Percentiles rank a stretch among this genome's conserved stretches.
Conservation (phyloP, 2,113 vertebrate genomes). For the Calonectris borealis region DNA sequence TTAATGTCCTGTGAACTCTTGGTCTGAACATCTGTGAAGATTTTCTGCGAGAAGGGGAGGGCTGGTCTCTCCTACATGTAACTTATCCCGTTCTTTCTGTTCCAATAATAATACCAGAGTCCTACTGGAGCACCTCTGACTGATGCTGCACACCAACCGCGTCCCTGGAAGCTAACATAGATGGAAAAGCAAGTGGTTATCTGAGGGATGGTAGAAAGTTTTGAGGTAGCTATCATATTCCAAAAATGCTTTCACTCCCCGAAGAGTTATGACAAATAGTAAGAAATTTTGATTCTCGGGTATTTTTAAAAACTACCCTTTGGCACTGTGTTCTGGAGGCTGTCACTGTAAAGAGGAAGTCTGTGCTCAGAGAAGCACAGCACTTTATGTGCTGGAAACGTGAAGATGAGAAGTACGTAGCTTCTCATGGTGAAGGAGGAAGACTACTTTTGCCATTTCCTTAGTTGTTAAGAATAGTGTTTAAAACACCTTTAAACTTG, state of each 20-base stretch:
- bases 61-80: rapidly evolving
- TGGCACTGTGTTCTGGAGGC: too few relatives aligned
- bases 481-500: neutral
- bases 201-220: neutral
- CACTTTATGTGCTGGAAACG: too few relatives aligned
- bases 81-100: neutral
- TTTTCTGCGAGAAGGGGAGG: neutral
- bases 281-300: neutral
- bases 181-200: neutral
- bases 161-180: neutral
- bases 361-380: neutral
- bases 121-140: neutral
- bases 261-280: rapidly evolving
- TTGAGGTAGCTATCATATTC: rapidly evolving
- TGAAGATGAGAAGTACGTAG: rapidly evolving
- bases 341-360: neutral
- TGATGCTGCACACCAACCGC: neutral
- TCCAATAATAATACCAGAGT: rapidly evolving
- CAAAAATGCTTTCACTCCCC: neutral
- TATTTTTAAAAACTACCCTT: neutral
- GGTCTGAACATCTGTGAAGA: neutral
- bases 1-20: neutral
- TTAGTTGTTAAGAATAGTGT: neutral
- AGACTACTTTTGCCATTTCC: neutral
- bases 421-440: neutral